These are phyloP conservation scores for Pygoscelis adeliae DNA, from an alignment of 2,113 vertebrate species.

Conservation along the genomic window DNA sequence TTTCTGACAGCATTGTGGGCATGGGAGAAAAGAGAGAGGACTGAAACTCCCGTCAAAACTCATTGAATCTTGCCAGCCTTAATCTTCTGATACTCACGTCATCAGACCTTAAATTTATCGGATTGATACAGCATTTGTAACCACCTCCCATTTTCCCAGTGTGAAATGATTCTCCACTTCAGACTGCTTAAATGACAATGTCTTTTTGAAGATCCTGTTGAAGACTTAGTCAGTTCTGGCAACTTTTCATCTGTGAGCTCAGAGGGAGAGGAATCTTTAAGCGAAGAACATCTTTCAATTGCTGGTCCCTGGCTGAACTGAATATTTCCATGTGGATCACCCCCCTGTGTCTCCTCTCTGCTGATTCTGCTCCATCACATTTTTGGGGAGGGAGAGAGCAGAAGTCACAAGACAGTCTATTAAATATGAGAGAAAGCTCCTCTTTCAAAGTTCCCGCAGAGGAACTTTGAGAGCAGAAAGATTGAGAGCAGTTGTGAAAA, in stretches of 20 bases:
- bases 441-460: neutral
- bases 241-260: neutral
- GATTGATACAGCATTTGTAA: neutral
- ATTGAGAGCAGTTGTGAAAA: neutral
- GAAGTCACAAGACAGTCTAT: neutral
- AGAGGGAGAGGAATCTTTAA: neutral
- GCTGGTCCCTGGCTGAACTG: neutral
- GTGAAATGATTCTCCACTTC: slow-evolving; percentile 17
- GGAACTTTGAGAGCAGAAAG: neutral
- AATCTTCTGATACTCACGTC: neutral
- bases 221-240: slow-evolving; percentile 14
- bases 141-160: neutral
- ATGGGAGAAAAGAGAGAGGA: neutral
- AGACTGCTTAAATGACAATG: slow-evolving; percentile 15
- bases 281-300: neutral
- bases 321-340: slow-evolving; percentile 24
- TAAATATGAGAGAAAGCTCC: neutral
- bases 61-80: neutral
- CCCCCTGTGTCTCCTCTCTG: neutral
- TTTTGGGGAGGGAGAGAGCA: neutral
- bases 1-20: neutral
- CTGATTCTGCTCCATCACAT: neutral
- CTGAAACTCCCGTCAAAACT: neutral
- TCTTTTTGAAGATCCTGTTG: neutral
- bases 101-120: neutral